A percentile compares a stretch with the other conserved stretches of the same genome.
phyloP scores from a whole-genome alignment of 2,797 vertebrate species.

The Sebastolobus alascanus region DNA sequence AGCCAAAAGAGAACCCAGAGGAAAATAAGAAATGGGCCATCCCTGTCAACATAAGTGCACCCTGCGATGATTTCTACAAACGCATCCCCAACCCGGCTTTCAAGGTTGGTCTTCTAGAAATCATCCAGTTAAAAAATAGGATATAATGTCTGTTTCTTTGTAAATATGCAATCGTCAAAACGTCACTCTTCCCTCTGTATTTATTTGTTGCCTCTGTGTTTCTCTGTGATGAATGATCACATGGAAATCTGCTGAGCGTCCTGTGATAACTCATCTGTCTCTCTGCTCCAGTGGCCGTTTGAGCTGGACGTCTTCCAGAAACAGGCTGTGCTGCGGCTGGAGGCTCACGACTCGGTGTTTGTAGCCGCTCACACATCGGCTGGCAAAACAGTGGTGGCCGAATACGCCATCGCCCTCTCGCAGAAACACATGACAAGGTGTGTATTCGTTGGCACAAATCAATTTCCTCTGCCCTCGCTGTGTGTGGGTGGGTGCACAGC shows the following conservation, averaged over 20 bases:
- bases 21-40: conserved; percentile 91
- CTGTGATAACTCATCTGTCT: conserved; percentile 9
- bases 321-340: conserved; percentile 91
- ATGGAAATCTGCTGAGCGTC: conserved; percentile 3
- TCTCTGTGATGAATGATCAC: conserved; percentile 21
- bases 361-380: conserved; percentile 95
- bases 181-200: background rate
- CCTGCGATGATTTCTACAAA: conserved; percentile 92
- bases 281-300: conserved; percentile 89
- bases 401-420: conserved; percentile 94
- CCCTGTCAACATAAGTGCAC: conserved; percentile 87
- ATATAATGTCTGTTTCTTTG: background rate
- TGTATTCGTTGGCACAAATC: conserved; percentile 23
- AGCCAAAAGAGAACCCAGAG: conserved; percentile 62
- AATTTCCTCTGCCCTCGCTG: background rate
- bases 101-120: conserved; percentile 64
- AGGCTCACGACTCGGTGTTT: conserved; percentile 91
- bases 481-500: background rate
- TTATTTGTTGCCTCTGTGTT: background rate
- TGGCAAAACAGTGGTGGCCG: conserved; percentile 94
- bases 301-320: conserved; percentile 95
- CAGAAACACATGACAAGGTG: conserved; percentile 97
- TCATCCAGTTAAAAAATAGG: background rate
- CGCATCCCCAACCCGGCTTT: conserved; percentile 90
- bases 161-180: background rate